Base-by-base conservation (phyloP, 1,140 invertebrate species). In the Trigoniulus corallinus region DNA sequence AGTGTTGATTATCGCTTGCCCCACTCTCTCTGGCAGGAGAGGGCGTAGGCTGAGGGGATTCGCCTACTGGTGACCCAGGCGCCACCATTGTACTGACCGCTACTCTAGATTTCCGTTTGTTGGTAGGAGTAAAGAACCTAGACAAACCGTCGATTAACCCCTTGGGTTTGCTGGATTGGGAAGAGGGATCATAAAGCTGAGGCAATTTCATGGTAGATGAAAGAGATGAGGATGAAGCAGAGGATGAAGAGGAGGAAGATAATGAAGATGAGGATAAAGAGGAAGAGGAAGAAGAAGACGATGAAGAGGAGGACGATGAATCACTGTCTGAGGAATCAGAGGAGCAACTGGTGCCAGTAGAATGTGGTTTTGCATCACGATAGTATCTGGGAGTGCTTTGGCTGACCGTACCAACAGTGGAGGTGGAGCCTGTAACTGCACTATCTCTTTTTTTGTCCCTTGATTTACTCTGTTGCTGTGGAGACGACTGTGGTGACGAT, bases 171-270 rank as follows among this genome's bases (percentile, higher is more conserved):
- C 29, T 7, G 24, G 7, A 27, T 20, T 24, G 42, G 7, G 50
- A 26, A 10, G 26, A 24, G 2, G 50, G 24, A 23, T 45, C 39
- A 43, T 25, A 43, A 3, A 43, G 34, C 13, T 22, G 7, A 4
- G 34, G 39, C 3, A 20, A 15, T 3, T 4, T 7, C 4, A 22
- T 21, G n/a, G 39, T 3, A 4, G 39, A 41, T 3, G 46, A 22
- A 10, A 20, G 13, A 22, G n/a, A 46, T 48, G 53, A n/a, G 42
- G 25, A 10, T 34, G 43, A 54, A 48, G 24, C 42, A 64, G 59
- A 81, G 84, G 25, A 70, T 72, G 39, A 37, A 24, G 26, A 48
- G 4, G n/a, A 26, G 23, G 46, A 18, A 22, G 46, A 22, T 7
- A 20, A 48, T 15, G 13, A 18, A 18, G 18, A 42, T 12, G 21